These are phyloP conservation scores for Megalopta genalis DNA, from an alignment of 1,140 invertebrate species.

Conservation along the genomic window DNA sequence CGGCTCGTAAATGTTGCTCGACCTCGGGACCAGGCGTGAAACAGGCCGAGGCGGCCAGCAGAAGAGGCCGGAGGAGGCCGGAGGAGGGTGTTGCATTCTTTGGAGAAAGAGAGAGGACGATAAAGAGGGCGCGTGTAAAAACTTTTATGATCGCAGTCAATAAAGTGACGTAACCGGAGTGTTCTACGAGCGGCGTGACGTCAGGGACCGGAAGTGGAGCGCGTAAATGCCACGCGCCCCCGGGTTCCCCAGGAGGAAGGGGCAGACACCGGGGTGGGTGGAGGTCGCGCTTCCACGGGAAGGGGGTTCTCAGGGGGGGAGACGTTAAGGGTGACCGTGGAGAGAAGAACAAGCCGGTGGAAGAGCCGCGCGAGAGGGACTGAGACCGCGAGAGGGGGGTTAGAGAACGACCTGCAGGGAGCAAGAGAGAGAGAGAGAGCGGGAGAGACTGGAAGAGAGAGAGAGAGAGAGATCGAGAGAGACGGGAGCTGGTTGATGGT, in stretches of 20 bases:
- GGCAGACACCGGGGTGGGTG: constrained; percentile 43
- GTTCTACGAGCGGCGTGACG: constrained; percentile 72
- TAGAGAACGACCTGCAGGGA: constrained; percentile 6
- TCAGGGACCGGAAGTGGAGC: constrained; percentile 72
- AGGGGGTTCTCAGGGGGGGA: not conserved
- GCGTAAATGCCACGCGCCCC: constrained; percentile 73
- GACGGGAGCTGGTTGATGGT: constrained; percentile 71
- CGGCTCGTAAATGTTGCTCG: constrained; percentile 14
- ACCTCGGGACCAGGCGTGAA: not conserved
- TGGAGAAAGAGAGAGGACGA: too few species aligned
- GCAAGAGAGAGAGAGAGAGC: constrained; percentile 12
- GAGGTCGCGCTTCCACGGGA: constrained; percentile 13
- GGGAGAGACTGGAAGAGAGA: constrained; percentile 21
- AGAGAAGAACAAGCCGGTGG: constrained; percentile 11
- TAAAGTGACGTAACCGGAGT: constrained; percentile 79
- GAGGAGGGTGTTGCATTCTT: too few species aligned
- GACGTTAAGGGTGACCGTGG: constrained; percentile 51
- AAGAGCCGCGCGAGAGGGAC: not conserved
- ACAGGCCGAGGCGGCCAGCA: constrained; percentile 49
- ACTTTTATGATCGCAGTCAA: constrained; percentile 79
- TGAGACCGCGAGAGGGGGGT: not conserved
- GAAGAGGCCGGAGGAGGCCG: too few species aligned
- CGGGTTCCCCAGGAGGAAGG: not conserved
- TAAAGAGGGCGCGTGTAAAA: constrained; percentile 72
- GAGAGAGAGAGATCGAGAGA: constrained; percentile 26